These are phyloP conservation scores for Cacoxenus indagator DNA, from an alignment of 2,888 invertebrate species.

Conservation along the genomic window DNA sequence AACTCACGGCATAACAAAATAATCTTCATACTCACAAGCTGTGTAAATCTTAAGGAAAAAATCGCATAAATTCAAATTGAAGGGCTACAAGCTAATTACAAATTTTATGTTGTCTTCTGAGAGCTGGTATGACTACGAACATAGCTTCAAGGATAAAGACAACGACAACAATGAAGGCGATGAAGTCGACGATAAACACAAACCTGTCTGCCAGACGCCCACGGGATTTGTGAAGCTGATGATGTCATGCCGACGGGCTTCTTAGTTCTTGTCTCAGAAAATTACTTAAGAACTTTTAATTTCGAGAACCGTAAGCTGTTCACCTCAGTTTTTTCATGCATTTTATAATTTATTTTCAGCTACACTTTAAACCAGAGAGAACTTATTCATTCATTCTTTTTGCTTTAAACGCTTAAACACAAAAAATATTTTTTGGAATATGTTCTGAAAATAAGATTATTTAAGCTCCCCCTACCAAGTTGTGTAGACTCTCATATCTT, in stretches of 20 bases:
- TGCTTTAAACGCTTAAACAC: too few relatives aligned
- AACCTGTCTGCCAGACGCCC: neutral
- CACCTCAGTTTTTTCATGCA: neutral
- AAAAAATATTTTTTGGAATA: neutral
- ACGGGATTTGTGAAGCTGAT: neutral
- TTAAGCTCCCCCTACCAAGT: neutral
- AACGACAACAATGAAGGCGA: neutral
- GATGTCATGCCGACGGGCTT: neutral
- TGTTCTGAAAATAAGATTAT: neutral
- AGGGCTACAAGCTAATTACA: conserved; percentile 19
- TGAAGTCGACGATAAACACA: neutral
- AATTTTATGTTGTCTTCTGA: neutral
- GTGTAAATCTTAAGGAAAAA: neutral
- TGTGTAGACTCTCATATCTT: neutral
- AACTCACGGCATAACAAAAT: neutral
- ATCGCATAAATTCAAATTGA: conserved; percentile 8
- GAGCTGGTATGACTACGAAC: neutral
- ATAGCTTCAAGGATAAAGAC: neutral
- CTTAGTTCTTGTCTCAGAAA: neutral
- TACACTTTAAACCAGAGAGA: neutral
- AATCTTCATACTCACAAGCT: neutral
- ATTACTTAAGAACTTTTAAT: conserved; percentile 1
- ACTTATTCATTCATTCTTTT: neutral
- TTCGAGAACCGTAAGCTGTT: neutral
- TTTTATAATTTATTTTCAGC: neutral